phyloP scores from a whole-genome alignment of 2,113 vertebrate species.

The Dryoscopus gambensis region DNA sequence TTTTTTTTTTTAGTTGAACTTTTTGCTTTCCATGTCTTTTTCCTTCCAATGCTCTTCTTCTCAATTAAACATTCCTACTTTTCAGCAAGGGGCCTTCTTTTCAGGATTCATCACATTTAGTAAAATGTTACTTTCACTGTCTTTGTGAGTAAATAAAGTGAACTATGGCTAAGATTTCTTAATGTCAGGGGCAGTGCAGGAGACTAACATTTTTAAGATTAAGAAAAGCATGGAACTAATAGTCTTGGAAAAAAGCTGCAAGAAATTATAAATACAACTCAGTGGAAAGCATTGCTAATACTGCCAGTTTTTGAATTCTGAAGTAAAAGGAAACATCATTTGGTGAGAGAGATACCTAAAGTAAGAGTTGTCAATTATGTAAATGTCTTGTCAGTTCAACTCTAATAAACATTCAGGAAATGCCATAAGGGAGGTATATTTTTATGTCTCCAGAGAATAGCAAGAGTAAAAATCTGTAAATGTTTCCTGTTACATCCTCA shows the following conservation, averaged over 20 bases:
- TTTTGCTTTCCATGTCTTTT: not conserved
- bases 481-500: not conserved
- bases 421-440: not conserved
- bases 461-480: not conserved
- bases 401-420: constrained; percentile 27
- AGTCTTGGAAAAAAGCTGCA: not conserved
- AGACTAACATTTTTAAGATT: not conserved
- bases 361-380: constrained; percentile 7
- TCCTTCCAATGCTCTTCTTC: not conserved
- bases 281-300: not conserved
- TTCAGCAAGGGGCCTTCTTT: not conserved
- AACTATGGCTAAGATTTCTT: not conserved
- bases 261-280: not conserved
- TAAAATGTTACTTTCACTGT: not conserved
- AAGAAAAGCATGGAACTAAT: not conserved
- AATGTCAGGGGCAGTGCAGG: not conserved
- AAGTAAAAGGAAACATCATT: not conserved
- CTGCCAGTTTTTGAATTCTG: not conserved
- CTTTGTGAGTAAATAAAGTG: not conserved
- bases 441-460: not conserved
- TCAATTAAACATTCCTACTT: not conserved
- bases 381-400: constrained; percentile 13
- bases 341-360: not conserved
- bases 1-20: not conserved
- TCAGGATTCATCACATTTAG: not conserved